Conservation (phyloP, 2,797 vertebrate species). For the Coranthus polyacanthus region DNA sequence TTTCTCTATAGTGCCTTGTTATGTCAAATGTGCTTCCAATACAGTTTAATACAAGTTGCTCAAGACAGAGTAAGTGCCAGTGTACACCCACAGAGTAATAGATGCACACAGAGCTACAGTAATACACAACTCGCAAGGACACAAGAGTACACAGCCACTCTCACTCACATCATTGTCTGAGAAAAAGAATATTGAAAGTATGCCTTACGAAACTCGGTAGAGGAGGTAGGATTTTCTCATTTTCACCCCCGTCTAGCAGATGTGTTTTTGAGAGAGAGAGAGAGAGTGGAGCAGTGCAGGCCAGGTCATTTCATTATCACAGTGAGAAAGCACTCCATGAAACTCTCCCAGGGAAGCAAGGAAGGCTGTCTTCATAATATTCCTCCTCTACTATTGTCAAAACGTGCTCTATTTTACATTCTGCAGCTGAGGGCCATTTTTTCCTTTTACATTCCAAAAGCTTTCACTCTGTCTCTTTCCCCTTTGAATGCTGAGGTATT, state of each 20-base stretch:
- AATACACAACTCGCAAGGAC: constrained; percentile 47
- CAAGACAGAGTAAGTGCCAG: constrained; percentile 14
- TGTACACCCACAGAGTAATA: constrained; percentile 23
- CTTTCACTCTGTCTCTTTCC: constrained; percentile 39
- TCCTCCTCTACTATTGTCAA: constrained; percentile 68
- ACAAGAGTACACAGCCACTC: constrained; percentile 44
- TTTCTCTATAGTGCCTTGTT: constrained; percentile 60
- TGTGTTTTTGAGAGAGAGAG: constrained; percentile 71
- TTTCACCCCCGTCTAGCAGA: constrained; percentile 77
- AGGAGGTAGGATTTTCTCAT: constrained; percentile 81
- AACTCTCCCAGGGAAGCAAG: constrained; percentile 76
- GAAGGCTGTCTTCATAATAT: constrained; percentile 75
- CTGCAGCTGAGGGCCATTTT: constrained; percentile 47
- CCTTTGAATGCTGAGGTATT: constrained; percentile 50
- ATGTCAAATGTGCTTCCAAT: constrained; percentile 68
- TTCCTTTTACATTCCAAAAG: constrained; percentile 28
- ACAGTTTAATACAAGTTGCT: constrained; percentile 65
- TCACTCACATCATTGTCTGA: constrained; percentile 56
- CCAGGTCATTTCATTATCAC: constrained; percentile 85
- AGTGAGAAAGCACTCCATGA: constrained; percentile 81
- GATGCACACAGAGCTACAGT: constrained; percentile 16
- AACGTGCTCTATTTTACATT: constrained; percentile 75
- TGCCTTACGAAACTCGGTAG: constrained; percentile 74
- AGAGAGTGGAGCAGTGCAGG: constrained; percentile 70
- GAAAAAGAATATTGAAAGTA: constrained; percentile 79